Evolutionary conservation across 2,113 vertebrate genomes (phyloP).

Genomic region (Syngnathoides biaculeatus): DNA sequence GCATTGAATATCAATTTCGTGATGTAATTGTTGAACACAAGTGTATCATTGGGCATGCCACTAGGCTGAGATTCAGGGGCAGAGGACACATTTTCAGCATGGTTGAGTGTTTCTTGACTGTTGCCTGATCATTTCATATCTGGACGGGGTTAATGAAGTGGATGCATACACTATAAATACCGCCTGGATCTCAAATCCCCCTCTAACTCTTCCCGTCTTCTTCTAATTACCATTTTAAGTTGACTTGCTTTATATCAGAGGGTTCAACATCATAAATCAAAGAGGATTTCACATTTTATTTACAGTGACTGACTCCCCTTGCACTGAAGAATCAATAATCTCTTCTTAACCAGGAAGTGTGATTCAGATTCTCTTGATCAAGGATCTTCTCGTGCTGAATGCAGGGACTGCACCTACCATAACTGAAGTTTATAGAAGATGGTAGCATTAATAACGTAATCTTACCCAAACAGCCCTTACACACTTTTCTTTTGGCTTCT

Average conservation of each 20-base stretch:
- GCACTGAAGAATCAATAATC: constrained; percentile 1
- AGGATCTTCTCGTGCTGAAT: constrained; percentile 20
- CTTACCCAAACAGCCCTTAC: background rate
- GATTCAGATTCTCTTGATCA: constrained; percentile 31
- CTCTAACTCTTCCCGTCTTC: constrained; percentile 7
- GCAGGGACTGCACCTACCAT: background rate
- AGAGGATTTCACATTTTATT: background rate
- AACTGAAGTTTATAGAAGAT: constrained; percentile 13
- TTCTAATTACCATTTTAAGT: constrained; percentile 9
- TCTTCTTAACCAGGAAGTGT: constrained; percentile 7
- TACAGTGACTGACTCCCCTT: background rate
- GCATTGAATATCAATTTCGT: constrained; percentile 13
- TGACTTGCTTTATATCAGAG: constrained; percentile 9
- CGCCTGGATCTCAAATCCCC: background rate
- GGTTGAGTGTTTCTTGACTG: constrained; percentile 11
- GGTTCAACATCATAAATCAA: constrained; percentile 13
- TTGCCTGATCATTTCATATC: constrained; percentile 17
- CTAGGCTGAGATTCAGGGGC: constrained; percentile 7
- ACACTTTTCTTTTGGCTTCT: background rate
- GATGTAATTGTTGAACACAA: constrained; percentile 18
- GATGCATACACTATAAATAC: constrained; percentile 1
- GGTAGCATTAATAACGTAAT: constrained; percentile 15
- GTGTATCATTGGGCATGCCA: constrained; percentile 16
- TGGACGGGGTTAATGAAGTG: constrained; percentile 23
- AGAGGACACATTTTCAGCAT: constrained; percentile 15